phyloP scores from a whole-genome alignment of 2,797 vertebrate genomes.

The Sebastes reedi region DNA sequence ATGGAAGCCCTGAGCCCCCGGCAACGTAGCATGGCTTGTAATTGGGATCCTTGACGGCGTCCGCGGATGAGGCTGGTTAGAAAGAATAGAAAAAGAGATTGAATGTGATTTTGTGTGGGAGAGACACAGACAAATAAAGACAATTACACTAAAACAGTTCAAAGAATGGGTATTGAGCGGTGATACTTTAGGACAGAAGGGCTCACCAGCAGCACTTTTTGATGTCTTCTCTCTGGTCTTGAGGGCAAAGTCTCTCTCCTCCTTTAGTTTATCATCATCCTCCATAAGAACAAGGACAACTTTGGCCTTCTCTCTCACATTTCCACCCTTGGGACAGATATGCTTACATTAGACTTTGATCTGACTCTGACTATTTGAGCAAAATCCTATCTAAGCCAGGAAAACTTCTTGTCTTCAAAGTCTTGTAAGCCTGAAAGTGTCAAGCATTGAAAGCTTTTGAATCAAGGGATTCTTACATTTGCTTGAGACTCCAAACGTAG shows the following conservation, averaged over 20 bases:
- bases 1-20: constrained; percentile 81
- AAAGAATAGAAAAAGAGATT: constrained; percentile 3
- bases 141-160: neutral
- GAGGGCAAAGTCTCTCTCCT: constrained; percentile 92
- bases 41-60: constrained; percentile 80
- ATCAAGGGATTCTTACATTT: neutral
- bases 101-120: neutral
- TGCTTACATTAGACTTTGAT: neutral
- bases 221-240: constrained; percentile 98
- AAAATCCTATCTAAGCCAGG: neutral
- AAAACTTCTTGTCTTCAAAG: neutral
- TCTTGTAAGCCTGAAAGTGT: neutral
- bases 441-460: neutral
- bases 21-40: constrained; percentile 76
- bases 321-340: constrained; percentile 84
- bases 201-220: constrained; percentile 88
- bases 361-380: neutral
- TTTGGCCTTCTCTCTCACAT: constrained; percentile 97
- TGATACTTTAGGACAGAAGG: neutral
- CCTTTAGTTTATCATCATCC: constrained; percentile 94
- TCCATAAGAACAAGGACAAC: constrained; percentile 91
- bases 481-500: neutral
- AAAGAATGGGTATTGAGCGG: neutral
- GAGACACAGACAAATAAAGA: neutral
- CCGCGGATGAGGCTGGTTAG: constrained; percentile 67